Evolutionary conservation across 2,888 invertebrate genomes (phyloP).

Genomic region (Callosobruchus maculatus): DNA sequence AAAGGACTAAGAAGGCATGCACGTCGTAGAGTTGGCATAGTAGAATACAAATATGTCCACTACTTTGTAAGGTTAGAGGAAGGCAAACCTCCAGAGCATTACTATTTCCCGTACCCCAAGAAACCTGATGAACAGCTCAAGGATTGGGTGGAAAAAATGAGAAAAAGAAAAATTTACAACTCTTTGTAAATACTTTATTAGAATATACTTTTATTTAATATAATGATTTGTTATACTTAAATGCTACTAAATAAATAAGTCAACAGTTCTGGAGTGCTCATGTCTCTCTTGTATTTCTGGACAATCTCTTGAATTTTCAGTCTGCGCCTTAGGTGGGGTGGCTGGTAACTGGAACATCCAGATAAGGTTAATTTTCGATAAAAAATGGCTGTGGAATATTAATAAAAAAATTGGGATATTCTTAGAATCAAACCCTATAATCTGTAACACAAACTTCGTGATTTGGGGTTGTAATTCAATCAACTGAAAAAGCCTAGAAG

Average conservation of each 20-base stretch:
- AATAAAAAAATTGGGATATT: no score
- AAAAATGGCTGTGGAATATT: no score
- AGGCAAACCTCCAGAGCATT: conserved; percentile 82
- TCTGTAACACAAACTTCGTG: no score
- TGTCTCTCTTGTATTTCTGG: conserved; percentile 80
- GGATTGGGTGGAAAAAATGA: conserved; percentile 69
- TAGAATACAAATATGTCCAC: conserved; percentile 78
- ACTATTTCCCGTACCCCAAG: conserved; percentile 56
- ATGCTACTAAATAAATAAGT: conserved; percentile 67
- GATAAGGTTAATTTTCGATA: background rate
- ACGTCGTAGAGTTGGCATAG: conserved; percentile 62
- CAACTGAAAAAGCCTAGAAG: no score
- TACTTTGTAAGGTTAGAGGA: conserved; percentile 91
- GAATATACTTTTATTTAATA: background rate
- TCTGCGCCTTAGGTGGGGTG: conserved; percentile 89
- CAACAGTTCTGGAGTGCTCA: conserved; percentile 73
- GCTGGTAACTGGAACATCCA: conserved; percentile 79
- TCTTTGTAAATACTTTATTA: conserved; percentile 53
- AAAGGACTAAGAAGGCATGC: conserved; percentile 84
- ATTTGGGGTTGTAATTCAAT: no score
- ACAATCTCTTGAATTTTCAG: conserved; percentile 93
- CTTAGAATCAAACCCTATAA: no score
- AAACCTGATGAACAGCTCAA: conserved; percentile 69
- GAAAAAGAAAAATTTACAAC: conserved; percentile 66
- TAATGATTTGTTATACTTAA: conserved; percentile 12